Conservation (phyloP, 2,113 vertebrate genomes). For the Danio rerio region DNA sequence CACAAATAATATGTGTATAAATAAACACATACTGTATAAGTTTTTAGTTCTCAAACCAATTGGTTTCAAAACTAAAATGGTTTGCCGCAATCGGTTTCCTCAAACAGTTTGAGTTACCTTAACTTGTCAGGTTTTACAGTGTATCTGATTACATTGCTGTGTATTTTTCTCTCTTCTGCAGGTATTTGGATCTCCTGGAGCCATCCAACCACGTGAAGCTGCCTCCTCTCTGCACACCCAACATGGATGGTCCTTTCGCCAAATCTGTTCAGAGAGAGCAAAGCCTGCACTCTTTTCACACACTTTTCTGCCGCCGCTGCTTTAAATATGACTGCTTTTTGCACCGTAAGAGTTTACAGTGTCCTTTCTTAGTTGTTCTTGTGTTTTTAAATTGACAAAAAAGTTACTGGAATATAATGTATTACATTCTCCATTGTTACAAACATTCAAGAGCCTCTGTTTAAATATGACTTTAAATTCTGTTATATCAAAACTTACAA, state of each 20-base stretch:
- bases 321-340: constrained; percentile 99
- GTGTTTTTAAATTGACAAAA: too few relatives aligned
- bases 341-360: constrained; percentile 80
- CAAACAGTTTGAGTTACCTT: too few relatives aligned
- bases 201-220: constrained; percentile 86
- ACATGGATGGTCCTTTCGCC: constrained; percentile 92
- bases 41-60: too few relatives aligned
- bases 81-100: too few relatives aligned
- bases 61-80: too few relatives aligned
- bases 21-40: too few relatives aligned
- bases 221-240: constrained; percentile 95
- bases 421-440: background rate
- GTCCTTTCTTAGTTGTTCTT: background rate
- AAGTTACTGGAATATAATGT: background rate
- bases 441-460: background rate
- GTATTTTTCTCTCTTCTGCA: constrained; percentile 58
- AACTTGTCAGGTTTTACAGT: too few relatives aligned
- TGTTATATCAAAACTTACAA: too few relatives aligned
- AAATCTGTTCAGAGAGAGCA: constrained; percentile 97
- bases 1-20: too few relatives aligned
- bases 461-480: background rate
- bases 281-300: constrained; percentile 97
- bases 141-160: background rate
- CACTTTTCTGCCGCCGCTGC: constrained; percentile 96
- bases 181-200: constrained; percentile 93